Conservation (phyloP, 2,888 invertebrate genomes). For the Metacarcinus magister region DNA sequence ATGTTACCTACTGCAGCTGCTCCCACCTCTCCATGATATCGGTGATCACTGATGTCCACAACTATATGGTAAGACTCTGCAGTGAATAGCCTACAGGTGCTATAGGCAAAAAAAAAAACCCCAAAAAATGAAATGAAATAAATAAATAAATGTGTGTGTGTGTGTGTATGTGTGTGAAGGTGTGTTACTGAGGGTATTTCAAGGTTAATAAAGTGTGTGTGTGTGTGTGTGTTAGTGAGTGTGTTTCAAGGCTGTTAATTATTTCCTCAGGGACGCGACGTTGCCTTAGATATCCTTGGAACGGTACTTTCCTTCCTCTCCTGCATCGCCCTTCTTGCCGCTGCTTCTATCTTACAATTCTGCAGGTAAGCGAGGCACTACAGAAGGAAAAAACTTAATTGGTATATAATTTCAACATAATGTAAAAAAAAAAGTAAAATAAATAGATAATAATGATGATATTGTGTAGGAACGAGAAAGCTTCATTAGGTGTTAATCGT, state of each 20-base stretch:
- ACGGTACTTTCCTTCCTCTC: conserved; percentile 62
- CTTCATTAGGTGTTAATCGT: no score
- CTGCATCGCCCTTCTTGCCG: conserved; percentile 53
- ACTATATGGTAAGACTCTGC: conserved; percentile 63
- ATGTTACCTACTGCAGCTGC: conserved; percentile 85
- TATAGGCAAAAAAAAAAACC: no score
- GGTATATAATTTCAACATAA: no score
- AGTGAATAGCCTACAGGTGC: background rate
- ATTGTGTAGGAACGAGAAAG: no score
- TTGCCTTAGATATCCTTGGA: conserved; percentile 66
- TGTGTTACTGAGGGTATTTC: background rate
- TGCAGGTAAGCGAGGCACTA: conserved; percentile 61
- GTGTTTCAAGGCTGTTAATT: background rate
- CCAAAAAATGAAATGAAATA: no score
- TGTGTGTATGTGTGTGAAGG: background rate
- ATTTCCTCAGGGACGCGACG: conserved; percentile 68
- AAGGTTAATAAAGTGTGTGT: background rate
- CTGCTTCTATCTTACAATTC: conserved; percentile 69
- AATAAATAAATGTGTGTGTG: no score
- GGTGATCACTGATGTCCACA: conserved; percentile 84
- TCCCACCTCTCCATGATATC: conserved; percentile 85
- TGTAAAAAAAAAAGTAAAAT: no score
- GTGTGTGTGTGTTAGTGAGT: background rate
- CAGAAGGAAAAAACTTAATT: background rate
- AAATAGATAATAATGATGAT: no score